Evolutionary conservation across 1,140 invertebrate genomes (phyloP).

Genomic region (Drosophila littoralis): DNA sequence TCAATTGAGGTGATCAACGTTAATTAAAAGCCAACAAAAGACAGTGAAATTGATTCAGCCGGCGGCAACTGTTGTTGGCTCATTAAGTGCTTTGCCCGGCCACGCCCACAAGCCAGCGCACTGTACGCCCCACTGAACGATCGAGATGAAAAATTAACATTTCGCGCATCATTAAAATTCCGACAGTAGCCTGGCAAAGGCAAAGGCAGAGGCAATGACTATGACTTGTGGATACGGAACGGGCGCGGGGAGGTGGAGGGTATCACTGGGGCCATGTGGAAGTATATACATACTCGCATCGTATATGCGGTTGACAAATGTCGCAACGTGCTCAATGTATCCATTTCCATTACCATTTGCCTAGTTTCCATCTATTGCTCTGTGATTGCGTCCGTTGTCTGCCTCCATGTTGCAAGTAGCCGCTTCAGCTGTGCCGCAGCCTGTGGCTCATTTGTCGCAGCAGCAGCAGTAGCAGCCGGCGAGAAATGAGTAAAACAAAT

Average conservation of each 20-base stretch:
- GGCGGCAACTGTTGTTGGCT: constrained; percentile 47
- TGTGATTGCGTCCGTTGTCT: constrained; percentile 40
- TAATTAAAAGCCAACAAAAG: constrained; percentile 76
- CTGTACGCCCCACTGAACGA: constrained; percentile 33
- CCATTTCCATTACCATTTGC: constrained; percentile 48
- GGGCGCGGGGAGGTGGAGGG: not conserved
- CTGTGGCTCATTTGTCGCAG: constrained; percentile 73
- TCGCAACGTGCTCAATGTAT: constrained; percentile 78
- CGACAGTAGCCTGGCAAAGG: constrained; percentile 46
- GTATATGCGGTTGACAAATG: constrained; percentile 70
- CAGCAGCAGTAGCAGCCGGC: constrained; percentile 1
- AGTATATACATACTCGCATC: not conserved
- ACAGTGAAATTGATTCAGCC: constrained; percentile 59
- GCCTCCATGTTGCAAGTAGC: constrained; percentile 37
- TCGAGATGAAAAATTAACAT: constrained; percentile 81
- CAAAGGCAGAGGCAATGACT: constrained; percentile 20
- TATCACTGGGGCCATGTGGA: constrained; percentile 7
- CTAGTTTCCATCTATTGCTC: constrained; percentile 35
- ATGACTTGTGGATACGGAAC: not conserved
- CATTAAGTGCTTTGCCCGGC: constrained; percentile 60
- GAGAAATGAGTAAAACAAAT: constrained; percentile 76
- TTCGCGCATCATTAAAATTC: constrained; percentile 81
- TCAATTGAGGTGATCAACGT: constrained; percentile 83
- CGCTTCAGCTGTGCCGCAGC: constrained; percentile 61
- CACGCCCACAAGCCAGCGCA: constrained; percentile 22